phyloP scores from a whole-genome alignment of 2,797 vertebrate genomes.

The Allobates femoralis region DNA sequence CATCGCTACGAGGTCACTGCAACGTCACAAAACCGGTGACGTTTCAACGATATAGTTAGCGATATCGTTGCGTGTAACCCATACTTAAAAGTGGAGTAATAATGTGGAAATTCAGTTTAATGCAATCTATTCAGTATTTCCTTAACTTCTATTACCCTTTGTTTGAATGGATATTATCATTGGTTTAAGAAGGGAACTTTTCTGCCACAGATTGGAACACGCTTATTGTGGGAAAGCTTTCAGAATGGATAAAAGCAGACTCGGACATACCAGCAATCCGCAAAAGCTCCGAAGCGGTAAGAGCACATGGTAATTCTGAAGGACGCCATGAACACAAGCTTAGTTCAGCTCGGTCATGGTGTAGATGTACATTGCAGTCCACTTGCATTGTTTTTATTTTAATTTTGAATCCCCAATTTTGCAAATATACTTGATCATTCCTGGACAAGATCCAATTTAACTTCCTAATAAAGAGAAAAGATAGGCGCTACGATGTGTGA shows the following conservation, averaged over 20 bases:
- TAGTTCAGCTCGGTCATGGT: not conserved
- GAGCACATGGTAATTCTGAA: slow-evolving; percentile 60
- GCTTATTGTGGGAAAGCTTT: slow-evolving; percentile 91
- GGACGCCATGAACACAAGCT: not conserved
- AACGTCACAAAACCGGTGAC: too few relatives aligned
- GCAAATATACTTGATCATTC: not conserved
- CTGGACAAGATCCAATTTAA: not conserved
- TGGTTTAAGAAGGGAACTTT: not conserved
- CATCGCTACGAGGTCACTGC: too few relatives aligned
- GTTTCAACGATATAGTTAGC: too few relatives aligned
- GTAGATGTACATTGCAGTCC: not conserved
- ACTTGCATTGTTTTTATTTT: not conserved
- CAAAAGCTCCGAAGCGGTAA: slow-evolving; percentile 88
- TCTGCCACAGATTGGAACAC: slow-evolving; percentile 89
- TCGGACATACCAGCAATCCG: slow-evolving; percentile 84
- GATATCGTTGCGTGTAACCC: too few relatives aligned
- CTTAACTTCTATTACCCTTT: not conserved
- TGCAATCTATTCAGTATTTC: not conserved
- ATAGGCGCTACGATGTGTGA: too few relatives aligned
- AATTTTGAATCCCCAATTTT: not conserved
- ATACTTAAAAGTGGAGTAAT: too few relatives aligned
- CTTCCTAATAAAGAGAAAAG: too few relatives aligned
- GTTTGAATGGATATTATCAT: too few relatives aligned
- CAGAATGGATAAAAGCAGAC: slow-evolving; percentile 88
- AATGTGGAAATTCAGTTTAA: not conserved